Evolutionary conservation across 2,113 vertebrate species (phyloP), one percentile per base, ranked within the genome.

Genomic region (Lutjanus erythropterus): DNA sequence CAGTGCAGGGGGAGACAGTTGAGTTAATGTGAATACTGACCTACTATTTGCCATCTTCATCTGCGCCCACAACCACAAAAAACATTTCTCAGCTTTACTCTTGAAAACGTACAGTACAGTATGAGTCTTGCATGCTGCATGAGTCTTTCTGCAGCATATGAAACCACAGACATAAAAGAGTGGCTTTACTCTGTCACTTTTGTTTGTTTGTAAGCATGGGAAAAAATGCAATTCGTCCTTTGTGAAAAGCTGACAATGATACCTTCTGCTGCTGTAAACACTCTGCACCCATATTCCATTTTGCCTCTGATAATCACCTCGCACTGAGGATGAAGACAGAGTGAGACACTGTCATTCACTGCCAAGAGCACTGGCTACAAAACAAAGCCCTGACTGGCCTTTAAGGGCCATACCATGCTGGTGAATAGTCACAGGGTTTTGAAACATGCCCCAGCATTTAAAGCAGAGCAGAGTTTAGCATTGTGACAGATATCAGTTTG

Each of bases 381-480:
- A 87, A 74, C 64, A 90, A 35, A 78, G 71, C 8, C 25, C 61
- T 66, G 80, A 60, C 42, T 44, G 65, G 72, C 23, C 60, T 16
- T 78, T 71, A 65, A 83, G 59, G 59, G 33, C 39, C 2, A 60
- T 39, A 42, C 27, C 56, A 60, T 68, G 50, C 50, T 76, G 6
- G n/a, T 89, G 62, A 90, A 90, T 77, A 91, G 88, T 91, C 67
- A 87, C 64, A 35, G 37, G 2, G 33, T 21, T 83, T 70, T 82
- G 81, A 47, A 78, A 52, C 29, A 46, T 9, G 29, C 71, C 19
- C 80, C 58, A 18, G 56, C 44, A 84, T 82, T 83, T 47, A 55
- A 19, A 82, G 44, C 61, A 60, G 71, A 61, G 47, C 62, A 68
- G 42, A 79, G 35, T 18, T 21, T 37, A 59, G 33, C 46, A 49